These are phyloP conservation scores for Pomacea maculata DNA, from an alignment of 1,140 invertebrate species.

Conservation along the genomic window DNA sequence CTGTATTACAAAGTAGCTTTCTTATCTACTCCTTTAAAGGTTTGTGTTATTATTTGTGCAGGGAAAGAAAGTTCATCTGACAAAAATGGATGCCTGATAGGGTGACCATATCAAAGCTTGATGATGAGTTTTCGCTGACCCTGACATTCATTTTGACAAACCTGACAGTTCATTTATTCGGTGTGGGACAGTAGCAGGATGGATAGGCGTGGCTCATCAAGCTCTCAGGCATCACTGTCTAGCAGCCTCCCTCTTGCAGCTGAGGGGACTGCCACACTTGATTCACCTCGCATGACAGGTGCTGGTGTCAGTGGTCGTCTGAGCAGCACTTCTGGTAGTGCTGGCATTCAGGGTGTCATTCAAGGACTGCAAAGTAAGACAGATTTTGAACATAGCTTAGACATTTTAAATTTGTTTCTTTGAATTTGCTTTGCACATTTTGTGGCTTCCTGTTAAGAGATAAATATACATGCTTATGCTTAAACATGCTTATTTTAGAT, in stretches of 20 bases:
- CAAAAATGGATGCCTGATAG: too few species aligned
- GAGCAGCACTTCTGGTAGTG: not conserved
- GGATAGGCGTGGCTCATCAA: conserved; percentile 9
- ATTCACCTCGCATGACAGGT: conserved; percentile 15
- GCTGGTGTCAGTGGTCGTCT: conserved; percentile 4
- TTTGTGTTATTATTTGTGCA: too few species aligned
- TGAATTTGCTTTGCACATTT: not conserved
- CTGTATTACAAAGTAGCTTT: too few species aligned
- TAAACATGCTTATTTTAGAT: too few species aligned
- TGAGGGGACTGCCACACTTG: conserved; percentile 8
- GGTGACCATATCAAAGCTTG: too few species aligned
- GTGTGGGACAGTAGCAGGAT: not conserved
- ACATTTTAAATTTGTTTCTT: not conserved
- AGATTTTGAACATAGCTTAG: too few species aligned
- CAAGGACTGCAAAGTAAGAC: conserved; percentile 22
- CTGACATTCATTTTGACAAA: too few species aligned
- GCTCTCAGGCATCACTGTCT: conserved; percentile 13
- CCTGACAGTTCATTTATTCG: too few species aligned
- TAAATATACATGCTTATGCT: too few species aligned
- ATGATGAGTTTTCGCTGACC: too few species aligned
- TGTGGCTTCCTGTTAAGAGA: not conserved
- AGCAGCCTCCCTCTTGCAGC: conserved; percentile 8
- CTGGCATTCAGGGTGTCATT: conserved; percentile 18
- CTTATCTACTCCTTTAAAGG: too few species aligned
- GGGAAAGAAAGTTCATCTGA: too few species aligned